Base-by-base conservation (phyloP, 2,888 invertebrate species). In the Prosopocoilus inquinatus region DNA sequence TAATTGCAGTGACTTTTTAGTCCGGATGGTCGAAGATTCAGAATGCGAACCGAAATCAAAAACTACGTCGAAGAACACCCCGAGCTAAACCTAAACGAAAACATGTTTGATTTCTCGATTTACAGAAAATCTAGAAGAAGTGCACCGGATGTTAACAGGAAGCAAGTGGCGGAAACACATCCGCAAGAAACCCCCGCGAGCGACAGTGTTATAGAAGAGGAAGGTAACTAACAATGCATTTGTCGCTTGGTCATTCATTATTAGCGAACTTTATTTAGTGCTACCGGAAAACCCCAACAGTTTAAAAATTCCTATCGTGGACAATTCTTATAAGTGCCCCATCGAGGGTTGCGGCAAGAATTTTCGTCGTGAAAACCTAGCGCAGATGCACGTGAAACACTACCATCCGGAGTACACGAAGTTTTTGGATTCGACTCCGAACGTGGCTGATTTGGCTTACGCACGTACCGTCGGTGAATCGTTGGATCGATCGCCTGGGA, bases 371-470 rank as follows among this genome's bases (percentile, higher is more conserved):
- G 93, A 94, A 71, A 93, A 90, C 60, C 83, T 96, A 47, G 79
- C 96, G 7, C 89, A 91, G 78, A 95, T 94, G 86, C 96, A 96
- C 73, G 89, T 96, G 39, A 96, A 96, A 70, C 95, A 96, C 75
- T 96, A 96, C 75, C 96, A 96, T 76, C 85, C 87, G 1, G 90
- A 92, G 62, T 82, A 90, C 55, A 84, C 85, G 1, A 86, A 89
- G 73, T 85, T 85, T 73, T 78, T 92, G 62, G 91, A 91, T 2
- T 84, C 84, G 0, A 91, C 92, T 0, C 92, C 93, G 0, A 93
- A 93, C 75, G 93, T 94, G 53, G 84, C 90, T 13, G 93, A 94
- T 73, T 76, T 94, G 57, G 93, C 94, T 0, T 89, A 89, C 63
- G 91, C 92, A 1, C 82, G 94, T 61, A 88, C 90, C 0, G 83